These are phyloP conservation scores for Heliconius nattereri DNA, from an alignment of 1,140 invertebrate species.

Conservation along the genomic window DNA sequence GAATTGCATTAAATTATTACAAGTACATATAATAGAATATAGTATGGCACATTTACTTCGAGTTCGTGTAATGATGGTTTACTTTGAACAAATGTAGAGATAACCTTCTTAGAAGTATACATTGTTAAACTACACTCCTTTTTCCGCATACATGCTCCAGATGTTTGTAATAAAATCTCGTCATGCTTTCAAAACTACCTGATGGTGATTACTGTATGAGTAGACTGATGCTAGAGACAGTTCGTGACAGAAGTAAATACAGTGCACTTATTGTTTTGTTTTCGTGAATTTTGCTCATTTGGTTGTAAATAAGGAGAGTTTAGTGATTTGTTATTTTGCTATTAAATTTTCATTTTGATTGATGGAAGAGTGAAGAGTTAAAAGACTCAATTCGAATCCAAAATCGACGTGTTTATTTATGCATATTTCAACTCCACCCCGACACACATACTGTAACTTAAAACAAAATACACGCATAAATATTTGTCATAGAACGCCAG, in stretches of 20 bases:
- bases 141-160: slow-evolving; percentile 28
- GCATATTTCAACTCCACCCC: not conserved
- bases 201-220: slow-evolving; percentile 17
- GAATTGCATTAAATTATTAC: slow-evolving; percentile 8
- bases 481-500: not conserved
- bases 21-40: not conserved
- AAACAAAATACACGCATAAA: not conserved
- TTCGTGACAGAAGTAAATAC: not conserved
- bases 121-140: slow-evolving; percentile 24
- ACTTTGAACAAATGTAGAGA: slow-evolving; percentile 2
- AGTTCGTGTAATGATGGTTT: not conserved
- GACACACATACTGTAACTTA: not conserved
- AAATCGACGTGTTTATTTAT: too few relatives aligned
- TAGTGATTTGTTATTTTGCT: too few relatives aligned
- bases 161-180: slow-evolving; percentile 33
- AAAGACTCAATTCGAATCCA: too few relatives aligned
- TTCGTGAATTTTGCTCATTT: not conserved
- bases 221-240: not conserved
- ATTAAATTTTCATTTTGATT: too few relatives aligned
- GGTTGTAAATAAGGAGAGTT: too few relatives aligned
- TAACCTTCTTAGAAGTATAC: slow-evolving; percentile 25
- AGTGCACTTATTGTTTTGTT: not conserved
- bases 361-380: too few relatives aligned
- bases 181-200: slow-evolving; percentile 33
- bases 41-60: not conserved